Evolutionary conservation across 2,113 vertebrate species (phyloP).

Genomic region (Leiothrix lutea): DNA sequence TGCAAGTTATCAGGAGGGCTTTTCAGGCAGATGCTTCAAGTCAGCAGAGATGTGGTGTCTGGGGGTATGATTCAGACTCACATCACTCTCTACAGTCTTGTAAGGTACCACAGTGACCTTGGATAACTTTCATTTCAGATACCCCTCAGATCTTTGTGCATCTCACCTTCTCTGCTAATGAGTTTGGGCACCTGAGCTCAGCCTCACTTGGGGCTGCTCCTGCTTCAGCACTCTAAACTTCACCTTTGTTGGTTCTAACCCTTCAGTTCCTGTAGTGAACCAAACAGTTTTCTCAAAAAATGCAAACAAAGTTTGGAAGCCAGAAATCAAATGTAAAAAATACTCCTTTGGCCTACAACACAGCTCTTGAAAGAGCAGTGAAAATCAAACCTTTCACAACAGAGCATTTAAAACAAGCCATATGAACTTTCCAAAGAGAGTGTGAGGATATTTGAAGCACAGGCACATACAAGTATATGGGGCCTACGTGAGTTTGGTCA

Average conservation of each 20-base stretch:
- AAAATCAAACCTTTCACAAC: background rate
- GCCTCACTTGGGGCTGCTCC: background rate
- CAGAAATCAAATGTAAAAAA: background rate
- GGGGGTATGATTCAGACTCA: background rate
- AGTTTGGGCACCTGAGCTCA: background rate
- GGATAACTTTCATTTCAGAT: background rate
- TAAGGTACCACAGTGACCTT: background rate
- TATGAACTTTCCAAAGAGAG: background rate
- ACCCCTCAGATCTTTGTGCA: background rate
- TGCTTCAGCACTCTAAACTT: background rate
- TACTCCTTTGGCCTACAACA: background rate
- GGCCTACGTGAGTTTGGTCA: background rate
- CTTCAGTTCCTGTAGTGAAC: background rate
- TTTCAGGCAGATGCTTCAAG: background rate
- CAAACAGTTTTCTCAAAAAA: background rate
- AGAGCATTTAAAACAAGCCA: background rate
- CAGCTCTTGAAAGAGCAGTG: background rate
- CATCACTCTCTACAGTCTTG: background rate
- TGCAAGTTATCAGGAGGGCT: background rate
- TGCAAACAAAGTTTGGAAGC: background rate
- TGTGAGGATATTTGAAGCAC: background rate
- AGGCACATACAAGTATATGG: background rate
- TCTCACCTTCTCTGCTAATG: background rate
- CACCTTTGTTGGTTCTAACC: background rate
- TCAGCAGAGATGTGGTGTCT: background rate